Base-by-base conservation (phyloP, 2,797 vertebrate species). In the Argya squamiceps region DNA sequence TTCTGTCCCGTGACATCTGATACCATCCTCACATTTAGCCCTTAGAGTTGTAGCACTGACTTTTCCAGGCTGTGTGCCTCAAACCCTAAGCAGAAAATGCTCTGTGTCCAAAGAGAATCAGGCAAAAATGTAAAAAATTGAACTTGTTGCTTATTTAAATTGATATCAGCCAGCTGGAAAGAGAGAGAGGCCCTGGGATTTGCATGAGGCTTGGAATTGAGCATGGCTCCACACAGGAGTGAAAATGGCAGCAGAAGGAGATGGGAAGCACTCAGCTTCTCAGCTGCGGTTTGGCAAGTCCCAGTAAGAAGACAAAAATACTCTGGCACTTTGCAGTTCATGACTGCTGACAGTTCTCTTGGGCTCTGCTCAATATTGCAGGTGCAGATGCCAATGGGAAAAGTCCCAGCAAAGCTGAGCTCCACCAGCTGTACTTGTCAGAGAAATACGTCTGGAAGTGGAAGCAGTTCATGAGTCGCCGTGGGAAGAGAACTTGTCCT, bases 371-470 rank as follows among this genome's bases (percentile, higher is more conserved):
- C 75, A 52, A 34, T 46, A 5, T 63, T 70, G 41, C 89, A 98
- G 98, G 98, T 79, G 18, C 94, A 50, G 99, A 99, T 83, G 96
- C 93, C 23, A 97, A 97, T 1, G 98, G 99, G 27, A 99, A 99
- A 84, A 98, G 99, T 64, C 98, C 98, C 79, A 99, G 98, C 89
- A 99, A 99, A 94, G 93, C 97, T 23, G 99, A 99, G 95, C 97
- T 99, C 71, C 98, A 98, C 88, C 98, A 98, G 73, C 99, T 99
- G 89, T 99, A 99, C 95, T 94, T 99, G 97, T 98, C 98, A 2
- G 99, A 99, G 97, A 99, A 99, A 96, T 99, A 99, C 1, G 97
- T 98, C 9, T 99, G 99, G 99, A 99, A 99, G 86, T 99, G 99
- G 99, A 99, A 99, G 80, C 99, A 99, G 97, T 99, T 99, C 91